These are phyloP conservation scores for Patella caerulea DNA, from an alignment of 2,888 invertebrate genomes.

Conservation along the genomic window DNA sequence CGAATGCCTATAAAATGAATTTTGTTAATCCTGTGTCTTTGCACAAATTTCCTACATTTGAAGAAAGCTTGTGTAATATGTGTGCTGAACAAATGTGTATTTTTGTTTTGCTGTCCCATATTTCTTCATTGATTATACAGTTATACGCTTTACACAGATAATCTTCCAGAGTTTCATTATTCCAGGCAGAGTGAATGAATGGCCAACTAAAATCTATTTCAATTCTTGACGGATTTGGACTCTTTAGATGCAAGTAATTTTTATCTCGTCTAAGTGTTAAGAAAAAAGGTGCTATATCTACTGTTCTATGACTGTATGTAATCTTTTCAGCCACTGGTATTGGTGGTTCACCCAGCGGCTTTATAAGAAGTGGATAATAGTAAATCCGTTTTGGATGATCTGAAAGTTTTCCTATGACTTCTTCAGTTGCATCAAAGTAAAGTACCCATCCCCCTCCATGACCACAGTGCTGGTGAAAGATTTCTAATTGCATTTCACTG, in stretches of 20 bases:
- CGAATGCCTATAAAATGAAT: background rate
- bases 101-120: background rate
- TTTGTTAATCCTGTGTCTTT: background rate
- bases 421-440: background rate
- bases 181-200: background rate
- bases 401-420: background rate
- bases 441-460: background rate
- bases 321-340: background rate
- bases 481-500: background rate
- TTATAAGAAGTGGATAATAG: background rate
- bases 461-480: background rate
- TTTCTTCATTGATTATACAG: background rate
- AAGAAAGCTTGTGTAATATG: background rate
- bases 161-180: background rate
- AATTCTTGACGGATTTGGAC: background rate
- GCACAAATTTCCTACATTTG: background rate
- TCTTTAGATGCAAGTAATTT: background rate
- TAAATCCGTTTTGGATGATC: background rate
- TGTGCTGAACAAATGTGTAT: background rate
- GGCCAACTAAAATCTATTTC: background rate
- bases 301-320: background rate
- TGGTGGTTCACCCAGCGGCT: background rate
- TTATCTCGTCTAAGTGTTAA: background rate
- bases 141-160: background rate
- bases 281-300: background rate